Evolutionary conservation across 2,888 invertebrate species (phyloP).

Genomic region (Falcaria lacertinaria): DNA sequence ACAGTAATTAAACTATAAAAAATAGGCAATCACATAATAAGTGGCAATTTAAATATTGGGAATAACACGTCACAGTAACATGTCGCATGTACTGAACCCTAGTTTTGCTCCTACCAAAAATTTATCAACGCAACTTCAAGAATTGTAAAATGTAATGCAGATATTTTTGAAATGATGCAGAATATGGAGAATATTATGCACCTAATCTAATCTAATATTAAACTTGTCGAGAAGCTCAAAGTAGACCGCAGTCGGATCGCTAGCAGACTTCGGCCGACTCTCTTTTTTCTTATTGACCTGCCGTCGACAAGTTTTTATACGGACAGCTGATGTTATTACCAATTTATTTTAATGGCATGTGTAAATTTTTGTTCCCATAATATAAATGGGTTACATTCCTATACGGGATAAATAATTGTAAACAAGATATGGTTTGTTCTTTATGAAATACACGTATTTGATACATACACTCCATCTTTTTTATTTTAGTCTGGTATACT

Average conservation of each 20-base stretch:
- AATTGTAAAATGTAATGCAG: too few species aligned
- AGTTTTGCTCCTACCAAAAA: too few species aligned
- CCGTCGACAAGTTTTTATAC: conserved; percentile 39
- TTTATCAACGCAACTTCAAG: too few species aligned
- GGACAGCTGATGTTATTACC: conserved; percentile 43
- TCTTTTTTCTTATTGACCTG: conserved; percentile 13
- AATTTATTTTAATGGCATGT: conserved; percentile 47
- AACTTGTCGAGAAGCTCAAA: background rate
- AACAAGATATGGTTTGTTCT: background rate
- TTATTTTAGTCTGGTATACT: too few species aligned
- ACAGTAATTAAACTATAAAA: too few species aligned
- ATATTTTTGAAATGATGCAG: too few species aligned
- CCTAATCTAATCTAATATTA: background rate
- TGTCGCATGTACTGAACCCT: too few species aligned
- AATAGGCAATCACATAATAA: too few species aligned
- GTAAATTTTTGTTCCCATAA: conserved; percentile 40
- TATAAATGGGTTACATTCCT: conserved; percentile 21
- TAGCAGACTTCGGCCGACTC: conserved; percentile 9
- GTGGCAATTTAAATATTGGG: too few species aligned
- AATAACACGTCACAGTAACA: too few species aligned
- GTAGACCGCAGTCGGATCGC: conserved; percentile 1
- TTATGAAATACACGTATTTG: background rate
- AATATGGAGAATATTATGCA: too few species aligned
- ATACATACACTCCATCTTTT: too few species aligned
- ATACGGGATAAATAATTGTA: conserved; percentile 18